Evolutionary conservation across 2,797 vertebrate species (phyloP).

Genomic region (Crocidura indochinensis): DNA sequence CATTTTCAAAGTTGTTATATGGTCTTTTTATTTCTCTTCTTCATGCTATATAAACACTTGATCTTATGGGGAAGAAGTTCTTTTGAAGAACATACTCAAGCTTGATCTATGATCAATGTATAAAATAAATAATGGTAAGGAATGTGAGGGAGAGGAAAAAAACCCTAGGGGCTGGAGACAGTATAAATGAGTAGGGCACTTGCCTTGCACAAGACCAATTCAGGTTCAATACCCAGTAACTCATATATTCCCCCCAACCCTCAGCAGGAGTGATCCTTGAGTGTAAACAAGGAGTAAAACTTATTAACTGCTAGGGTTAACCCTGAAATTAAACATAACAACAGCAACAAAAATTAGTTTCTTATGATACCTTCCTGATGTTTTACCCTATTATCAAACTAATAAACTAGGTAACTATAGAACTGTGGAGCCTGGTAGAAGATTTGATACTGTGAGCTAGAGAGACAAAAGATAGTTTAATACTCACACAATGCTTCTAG

Average conservation of each 20-base stretch:
- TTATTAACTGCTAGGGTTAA: too few species aligned
- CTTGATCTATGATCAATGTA: not conserved
- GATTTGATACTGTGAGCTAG: not conserved
- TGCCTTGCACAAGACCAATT: too few species aligned
- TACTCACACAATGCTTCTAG: not conserved
- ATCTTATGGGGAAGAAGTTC: not conserved
- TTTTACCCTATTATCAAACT: not conserved
- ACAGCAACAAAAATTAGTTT: too few species aligned
- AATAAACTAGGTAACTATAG: not conserved
- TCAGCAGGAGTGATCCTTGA: too few species aligned
- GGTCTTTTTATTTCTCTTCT: not conserved
- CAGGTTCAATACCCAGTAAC: too few species aligned
- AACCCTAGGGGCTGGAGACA: too few species aligned
- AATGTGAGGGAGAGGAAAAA: not conserved
- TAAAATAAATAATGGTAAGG: conserved; percentile 3
- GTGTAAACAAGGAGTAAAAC: too few species aligned
- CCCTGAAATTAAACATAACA: too few species aligned
- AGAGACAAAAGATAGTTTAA: not conserved
- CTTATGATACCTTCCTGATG: too few species aligned
- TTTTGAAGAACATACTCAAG: too few species aligned
- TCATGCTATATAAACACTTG: not conserved
- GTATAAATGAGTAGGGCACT: too few species aligned
- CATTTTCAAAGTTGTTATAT: not conserved
- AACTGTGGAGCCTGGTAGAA: not conserved
- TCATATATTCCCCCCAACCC: not conserved